Evolutionary conservation across 2,888 invertebrate genomes (phyloP), one percentile per base, ranked within the genome.

Genomic region (Athetis lepigone): DNA sequence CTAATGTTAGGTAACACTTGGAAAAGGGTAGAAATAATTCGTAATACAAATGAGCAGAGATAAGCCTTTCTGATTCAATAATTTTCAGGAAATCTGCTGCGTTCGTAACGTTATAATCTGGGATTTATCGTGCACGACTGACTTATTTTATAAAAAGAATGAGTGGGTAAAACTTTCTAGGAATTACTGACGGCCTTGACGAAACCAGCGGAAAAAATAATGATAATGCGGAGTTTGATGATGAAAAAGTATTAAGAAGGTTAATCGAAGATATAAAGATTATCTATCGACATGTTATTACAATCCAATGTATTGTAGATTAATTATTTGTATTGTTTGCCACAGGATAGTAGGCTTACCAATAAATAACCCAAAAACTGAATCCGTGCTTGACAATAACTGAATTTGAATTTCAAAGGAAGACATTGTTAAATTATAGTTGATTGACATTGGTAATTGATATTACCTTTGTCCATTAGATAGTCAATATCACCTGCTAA

Each of bases 41-140:
- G 18, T 45, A 3, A 27, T 16, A 16, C 9, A 42, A 57, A 57
- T 47, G n/a, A 60, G 29, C 18, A 7, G 8, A 55, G 60, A 61
- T 72, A 61, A 68, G 56, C 40, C 0, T 42, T 62, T 69, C 61
- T 73, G 58, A 73, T 65, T 77, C 46, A 69, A 59, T 47, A 50
- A 47, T 57, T 77, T 52, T 68, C 21, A 19, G 45, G 36, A 42
- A 71, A 64, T 61, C 18, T 45, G 39, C 36, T 72, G 39, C 18
- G 23, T 55, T 18, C n/a, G n/a, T 42, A 39, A 9, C 16, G 21
- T 36, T 36, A 1, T 67, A 23, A 63, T 70, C 71, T 19, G 39
- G 19, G 43, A 39, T 19, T 58, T 59, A 72, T 70, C 40, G 16
- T 59, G 58, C 19, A 65, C 43, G 33, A 19, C 49, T 58, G 57